Percentiles rank a stretch among this genome's conserved stretches.
These are phyloP conservation scores for Automeris io DNA, from an alignment of 2,888 invertebrate species.

Conservation along the genomic window DNA sequence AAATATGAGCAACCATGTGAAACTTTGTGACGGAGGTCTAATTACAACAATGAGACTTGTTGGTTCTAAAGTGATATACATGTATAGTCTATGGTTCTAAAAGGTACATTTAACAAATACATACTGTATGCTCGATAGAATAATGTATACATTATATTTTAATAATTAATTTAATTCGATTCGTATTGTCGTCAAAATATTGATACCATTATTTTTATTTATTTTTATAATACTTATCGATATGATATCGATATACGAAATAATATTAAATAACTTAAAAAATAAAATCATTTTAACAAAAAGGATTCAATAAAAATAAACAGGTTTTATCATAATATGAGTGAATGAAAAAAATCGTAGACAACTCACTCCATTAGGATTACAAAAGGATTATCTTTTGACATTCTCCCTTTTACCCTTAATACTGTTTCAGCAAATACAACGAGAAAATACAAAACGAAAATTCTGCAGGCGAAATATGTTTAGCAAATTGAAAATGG, in stretches of 20 bases:
- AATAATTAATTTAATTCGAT: too few relatives aligned
- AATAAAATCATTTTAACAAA: too few relatives aligned
- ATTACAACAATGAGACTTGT: not conserved
- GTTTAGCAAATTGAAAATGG: not conserved
- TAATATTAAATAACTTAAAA: too few relatives aligned
- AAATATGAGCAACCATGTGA: not conserved
- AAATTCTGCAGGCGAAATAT: not conserved
- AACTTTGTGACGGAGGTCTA: not conserved
- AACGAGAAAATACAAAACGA: constrained; percentile 2
- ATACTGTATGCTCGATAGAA: too few relatives aligned
- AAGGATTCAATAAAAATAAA: not conserved
- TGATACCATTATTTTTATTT: too few relatives aligned
- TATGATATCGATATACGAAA: too few relatives aligned
- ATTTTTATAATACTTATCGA: too few relatives aligned
- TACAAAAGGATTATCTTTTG: constrained; percentile 11
- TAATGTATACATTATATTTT: too few relatives aligned
- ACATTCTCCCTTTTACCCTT: constrained; percentile 10
- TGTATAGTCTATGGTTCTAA: too few relatives aligned
- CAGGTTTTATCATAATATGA: not conserved
- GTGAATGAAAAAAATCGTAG: constrained; percentile 3
- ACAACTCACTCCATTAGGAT: constrained; percentile 16
- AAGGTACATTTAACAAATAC: too few relatives aligned
- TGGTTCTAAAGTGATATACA: too few relatives aligned
- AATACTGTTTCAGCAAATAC: constrained; percentile 8
- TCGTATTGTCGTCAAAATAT: too few relatives aligned